Evolutionary conservation across 2,113 vertebrate species (phyloP).

Genomic region (Cochlearius cochlearius): DNA sequence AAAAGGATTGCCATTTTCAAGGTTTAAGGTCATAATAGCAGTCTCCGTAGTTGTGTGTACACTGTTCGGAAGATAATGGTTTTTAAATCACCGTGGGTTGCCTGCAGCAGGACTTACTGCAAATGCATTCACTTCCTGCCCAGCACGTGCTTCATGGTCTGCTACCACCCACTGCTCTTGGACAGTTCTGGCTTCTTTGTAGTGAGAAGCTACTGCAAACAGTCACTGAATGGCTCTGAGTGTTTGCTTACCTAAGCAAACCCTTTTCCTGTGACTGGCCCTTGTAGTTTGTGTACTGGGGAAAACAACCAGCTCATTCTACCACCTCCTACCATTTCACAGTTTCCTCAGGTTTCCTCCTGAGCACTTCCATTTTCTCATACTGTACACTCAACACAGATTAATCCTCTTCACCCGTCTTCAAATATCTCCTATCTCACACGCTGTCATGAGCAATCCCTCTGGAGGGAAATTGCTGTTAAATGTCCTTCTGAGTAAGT

Average conservation of each 20-base stretch:
- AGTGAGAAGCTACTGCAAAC: not conserved
- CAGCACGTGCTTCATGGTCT: not conserved
- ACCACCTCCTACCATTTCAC: not conserved
- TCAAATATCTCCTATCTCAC: not conserved
- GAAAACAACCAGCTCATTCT: not conserved
- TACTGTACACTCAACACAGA: not conserved
- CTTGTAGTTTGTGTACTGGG: not conserved
- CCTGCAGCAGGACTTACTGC: not conserved
- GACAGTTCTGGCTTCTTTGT: not conserved
- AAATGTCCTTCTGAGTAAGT: slow-evolving; percentile 20
- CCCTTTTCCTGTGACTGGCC: not conserved
- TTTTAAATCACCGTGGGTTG: not conserved
- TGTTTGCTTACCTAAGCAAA: slow-evolving; percentile 2
- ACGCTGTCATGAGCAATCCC: not conserved
- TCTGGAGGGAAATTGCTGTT: slow-evolving; percentile 28
- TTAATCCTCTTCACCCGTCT: not conserved
- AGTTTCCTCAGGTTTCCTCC: not conserved
- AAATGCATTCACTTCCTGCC: not conserved
- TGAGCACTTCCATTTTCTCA: not conserved
- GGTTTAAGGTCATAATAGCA: not conserved
- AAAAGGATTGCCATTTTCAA: not conserved
- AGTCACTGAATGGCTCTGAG: not conserved
- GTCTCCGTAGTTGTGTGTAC: not conserved
- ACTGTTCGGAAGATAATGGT: not conserved
- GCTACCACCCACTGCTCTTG: not conserved